These are phyloP conservation scores for Coregonus ussuriensis DNA, from an alignment of 2,797 vertebrate species.

Conservation along the genomic window DNA sequence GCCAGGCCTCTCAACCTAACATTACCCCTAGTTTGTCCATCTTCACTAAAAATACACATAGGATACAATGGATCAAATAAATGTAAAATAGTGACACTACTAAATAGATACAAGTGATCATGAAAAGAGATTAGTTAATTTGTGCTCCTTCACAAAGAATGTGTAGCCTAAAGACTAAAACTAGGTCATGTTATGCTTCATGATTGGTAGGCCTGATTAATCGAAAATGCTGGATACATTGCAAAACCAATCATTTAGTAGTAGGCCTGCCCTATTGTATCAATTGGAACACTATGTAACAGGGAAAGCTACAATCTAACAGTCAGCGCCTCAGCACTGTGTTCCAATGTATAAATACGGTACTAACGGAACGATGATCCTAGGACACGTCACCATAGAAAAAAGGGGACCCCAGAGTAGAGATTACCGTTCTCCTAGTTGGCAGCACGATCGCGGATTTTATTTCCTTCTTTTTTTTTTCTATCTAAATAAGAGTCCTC, in stretches of 20 bases:
- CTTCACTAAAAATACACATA: too few relatives aligned
- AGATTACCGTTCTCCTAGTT: background rate
- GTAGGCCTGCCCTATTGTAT: background rate
- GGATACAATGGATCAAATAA: background rate
- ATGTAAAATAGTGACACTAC: background rate
- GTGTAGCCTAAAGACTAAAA: too few relatives aligned
- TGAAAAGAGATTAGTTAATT: background rate
- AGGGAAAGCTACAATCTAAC: background rate
- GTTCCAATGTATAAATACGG: background rate
- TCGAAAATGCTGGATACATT: background rate
- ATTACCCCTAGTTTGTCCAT: too few relatives aligned
- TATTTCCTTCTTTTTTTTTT: too few relatives aligned
- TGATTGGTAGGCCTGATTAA: background rate
- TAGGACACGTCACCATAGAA: slow-evolving; percentile 48
- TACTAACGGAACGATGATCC: background rate
- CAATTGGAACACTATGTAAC: background rate
- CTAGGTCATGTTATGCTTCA: background rate
- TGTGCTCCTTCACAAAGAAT: background rate
- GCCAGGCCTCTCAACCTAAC: too few relatives aligned
- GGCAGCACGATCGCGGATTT: too few relatives aligned
- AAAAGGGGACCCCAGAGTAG: background rate
- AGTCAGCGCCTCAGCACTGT: background rate
- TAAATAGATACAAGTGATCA: background rate
- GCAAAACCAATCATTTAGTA: background rate
- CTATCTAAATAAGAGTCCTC: too few relatives aligned